Percentiles rank a stretch among this genome's conserved stretches.
Evolutionary conservation across 2,797 vertebrate genomes (phyloP).

Genomic region (Melanogrammus aeglefinus): DNA sequence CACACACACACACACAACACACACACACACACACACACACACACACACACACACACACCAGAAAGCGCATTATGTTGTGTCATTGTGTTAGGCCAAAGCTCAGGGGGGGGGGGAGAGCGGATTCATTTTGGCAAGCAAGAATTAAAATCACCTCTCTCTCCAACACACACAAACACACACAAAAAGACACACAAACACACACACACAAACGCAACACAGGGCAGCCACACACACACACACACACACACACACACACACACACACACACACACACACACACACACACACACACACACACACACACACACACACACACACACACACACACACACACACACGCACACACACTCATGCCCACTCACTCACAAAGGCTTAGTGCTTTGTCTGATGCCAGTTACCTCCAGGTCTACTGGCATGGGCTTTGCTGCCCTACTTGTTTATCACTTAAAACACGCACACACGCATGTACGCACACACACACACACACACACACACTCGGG

Average conservation of each 20-base stretch:
- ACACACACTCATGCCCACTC: no score
- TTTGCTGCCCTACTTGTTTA: conserved; percentile 56
- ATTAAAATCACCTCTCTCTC: conserved; percentile 27
- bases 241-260: conserved; percentile 3
- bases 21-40: conserved; percentile 11
- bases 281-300: no score
- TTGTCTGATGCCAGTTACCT: conserved; percentile 51
- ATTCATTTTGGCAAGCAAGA: conserved; percentile 30
- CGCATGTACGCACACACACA: conserved; percentile 15
- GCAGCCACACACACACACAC: not conserved
- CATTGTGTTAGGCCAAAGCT: conserved; percentile 36
- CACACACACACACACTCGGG: conserved; percentile 2
- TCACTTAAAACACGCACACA: conserved; percentile 29
- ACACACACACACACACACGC: no score
- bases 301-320: no score
- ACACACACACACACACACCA: conserved; percentile 23
- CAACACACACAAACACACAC: conserved; percentile 13
- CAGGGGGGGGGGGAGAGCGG: conserved; percentile 17
- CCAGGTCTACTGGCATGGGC: conserved; percentile 43
- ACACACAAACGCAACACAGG: conserved; percentile 1
- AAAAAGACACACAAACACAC: conserved; percentile 11
- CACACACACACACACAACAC: conserved; percentile 16
- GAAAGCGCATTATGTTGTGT: conserved; percentile 24
- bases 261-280: no score
- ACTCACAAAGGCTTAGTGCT: conserved; percentile 24